Evolutionary conservation across 2,113 vertebrate genomes (phyloP), one percentile per base, ranked within the genome.

Genomic region (Pipra filicauda): DNA sequence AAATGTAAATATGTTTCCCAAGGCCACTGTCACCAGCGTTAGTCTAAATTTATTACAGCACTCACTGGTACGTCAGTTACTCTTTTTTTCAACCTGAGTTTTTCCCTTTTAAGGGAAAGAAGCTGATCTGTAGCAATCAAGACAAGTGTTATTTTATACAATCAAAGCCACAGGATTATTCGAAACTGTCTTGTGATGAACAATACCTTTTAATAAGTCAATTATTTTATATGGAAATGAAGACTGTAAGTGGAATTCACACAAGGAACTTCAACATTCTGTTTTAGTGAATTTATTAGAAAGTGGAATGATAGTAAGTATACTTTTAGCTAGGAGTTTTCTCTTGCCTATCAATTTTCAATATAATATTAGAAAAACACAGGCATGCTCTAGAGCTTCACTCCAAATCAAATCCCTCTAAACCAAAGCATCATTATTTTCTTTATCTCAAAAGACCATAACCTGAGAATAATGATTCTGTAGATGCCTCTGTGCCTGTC

Each of bases 191-290:
- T 88, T 37, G 6, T 78, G 75, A 57, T 35, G 54, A 85, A 83
- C 26, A 85, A 37, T 49, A 76, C 59, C 82, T 94, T 93, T 88
- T 91, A 84, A 81, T 67, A 66, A 71, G 64, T 78, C 55, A 58
- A 46, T 87, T 87, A 79, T 65, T 26, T 85, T 37, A 44, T 54
- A 54, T 5, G 3, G 66, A 91, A 78, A 91, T 85, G 54, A 95
- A 91, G 65, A 88, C 55, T 71, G 49, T 23, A 96, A 93, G 11
- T 61, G 22, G 33, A 93, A 88, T 30, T 83, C 57, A 87, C 80
- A 71, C 49, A 82, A 62, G 71, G 57, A 95, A 94, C 91, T 95
- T 91, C 37, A 93, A 93, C 85, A 85, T 94, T 89, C 59, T 41
- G 13, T 76, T 91, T 90, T 89, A 87, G 74, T 71, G 58, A 78